Percentiles rank a stretch among this genome's conserved stretches.
Evolutionary conservation across 2,113 vertebrate species (phyloP).

Genomic region (Cyanoramphus novaezelandiae): DNA sequence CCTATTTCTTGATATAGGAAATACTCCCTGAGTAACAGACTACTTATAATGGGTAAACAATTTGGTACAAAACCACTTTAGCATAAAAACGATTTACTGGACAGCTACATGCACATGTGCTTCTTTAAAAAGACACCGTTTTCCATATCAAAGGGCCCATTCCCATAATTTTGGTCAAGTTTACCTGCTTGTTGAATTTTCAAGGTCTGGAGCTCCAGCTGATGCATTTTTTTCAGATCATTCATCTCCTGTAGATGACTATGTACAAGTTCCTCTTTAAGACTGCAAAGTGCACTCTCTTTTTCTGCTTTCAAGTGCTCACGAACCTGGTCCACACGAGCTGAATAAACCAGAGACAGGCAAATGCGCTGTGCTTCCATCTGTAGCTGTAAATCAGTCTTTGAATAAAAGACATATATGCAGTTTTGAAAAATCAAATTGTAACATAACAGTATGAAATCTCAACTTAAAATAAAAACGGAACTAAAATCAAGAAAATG

Average conservation of each 20-base stretch:
- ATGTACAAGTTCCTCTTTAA: slow-evolving; percentile 74
- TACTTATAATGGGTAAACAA: not conserved
- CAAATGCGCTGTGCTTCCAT: slow-evolving; percentile 93
- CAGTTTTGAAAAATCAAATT: not conserved
- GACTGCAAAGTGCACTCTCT: slow-evolving; percentile 73
- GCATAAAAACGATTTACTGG: not conserved
- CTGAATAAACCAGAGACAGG: slow-evolving; percentile 88
- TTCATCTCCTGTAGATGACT: slow-evolving; percentile 70
- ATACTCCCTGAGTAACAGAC: not conserved
- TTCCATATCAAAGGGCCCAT: not conserved
- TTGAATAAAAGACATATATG: not conserved
- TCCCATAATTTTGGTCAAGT: not conserved
- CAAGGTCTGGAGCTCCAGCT: slow-evolving; percentile 69
- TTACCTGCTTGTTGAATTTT: slow-evolving; percentile 77
- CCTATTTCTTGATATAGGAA: not conserved
- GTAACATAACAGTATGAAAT: not conserved
- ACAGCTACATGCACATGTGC: not conserved
- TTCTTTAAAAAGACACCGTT: not conserved
- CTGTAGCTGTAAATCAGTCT: slow-evolving; percentile 88
- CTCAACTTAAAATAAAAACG: not conserved
- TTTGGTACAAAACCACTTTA: not conserved
- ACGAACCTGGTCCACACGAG: slow-evolving; percentile 85
- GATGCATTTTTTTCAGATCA: slow-evolving; percentile 74
- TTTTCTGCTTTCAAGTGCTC: slow-evolving; percentile 77
- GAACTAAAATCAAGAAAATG: not conserved